Percentiles rank a stretch among this genome's conserved stretches.
phyloP scores from a whole-genome alignment of 2,888 invertebrate genomes.

The Parnassius smintheus region DNA sequence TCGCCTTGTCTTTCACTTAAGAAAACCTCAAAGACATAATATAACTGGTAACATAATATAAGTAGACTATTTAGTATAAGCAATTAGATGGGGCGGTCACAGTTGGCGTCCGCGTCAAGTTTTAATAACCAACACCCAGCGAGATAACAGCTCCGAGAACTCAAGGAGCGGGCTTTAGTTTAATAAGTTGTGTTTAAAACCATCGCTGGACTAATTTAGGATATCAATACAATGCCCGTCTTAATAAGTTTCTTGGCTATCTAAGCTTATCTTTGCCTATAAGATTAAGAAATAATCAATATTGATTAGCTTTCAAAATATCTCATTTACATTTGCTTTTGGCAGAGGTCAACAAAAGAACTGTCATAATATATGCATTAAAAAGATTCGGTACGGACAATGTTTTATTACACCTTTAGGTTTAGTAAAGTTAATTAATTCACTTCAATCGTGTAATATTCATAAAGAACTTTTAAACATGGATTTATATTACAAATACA shows the following conservation, averaged over 20 bases:
- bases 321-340: too few relatives aligned
- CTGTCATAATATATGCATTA: too few relatives aligned
- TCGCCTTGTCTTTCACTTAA: too few relatives aligned
- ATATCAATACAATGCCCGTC: constrained; percentile 10
- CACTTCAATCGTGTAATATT: too few relatives aligned
- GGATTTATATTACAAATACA: too few relatives aligned
- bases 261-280: background rate
- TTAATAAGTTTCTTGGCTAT: constrained; percentile 8
- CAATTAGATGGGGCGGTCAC: constrained; percentile 57
- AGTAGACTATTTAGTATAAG: constrained; percentile 28
- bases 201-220: constrained; percentile 14
- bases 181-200: constrained; percentile 31
- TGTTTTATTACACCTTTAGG: too few relatives aligned
- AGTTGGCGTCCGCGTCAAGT: constrained; percentile 39
- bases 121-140: constrained; percentile 34
- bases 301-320: too few relatives aligned
- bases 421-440: too few relatives aligned
- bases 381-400: too few relatives aligned
- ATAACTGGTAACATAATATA: constrained; percentile 1
- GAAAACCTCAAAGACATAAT: background rate
- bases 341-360: too few relatives aligned
- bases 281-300: too few relatives aligned
- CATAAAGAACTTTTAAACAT: too few relatives aligned
- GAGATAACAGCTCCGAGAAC: constrained; percentile 22
- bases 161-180: constrained; percentile 30